Evolutionary conservation across 2,888 invertebrate genomes (phyloP).

Genomic region (Diarsia dahlii): DNA sequence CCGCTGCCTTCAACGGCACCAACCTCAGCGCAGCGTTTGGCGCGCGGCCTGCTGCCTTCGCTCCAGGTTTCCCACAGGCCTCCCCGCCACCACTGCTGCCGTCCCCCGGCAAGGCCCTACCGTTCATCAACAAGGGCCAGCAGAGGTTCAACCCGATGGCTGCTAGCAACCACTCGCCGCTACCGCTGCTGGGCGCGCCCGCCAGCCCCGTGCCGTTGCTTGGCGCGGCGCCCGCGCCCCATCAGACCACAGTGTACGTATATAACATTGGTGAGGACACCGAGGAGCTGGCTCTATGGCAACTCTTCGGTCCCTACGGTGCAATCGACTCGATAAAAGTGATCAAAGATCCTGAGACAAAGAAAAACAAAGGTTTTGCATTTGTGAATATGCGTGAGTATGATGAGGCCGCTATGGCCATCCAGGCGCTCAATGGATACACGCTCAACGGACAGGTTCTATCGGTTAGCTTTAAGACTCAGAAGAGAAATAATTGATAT

Average conservation of each 20-base stretch:
- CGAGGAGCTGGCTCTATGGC: slow-evolving; percentile 89
- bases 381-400: slow-evolving; percentile 90
- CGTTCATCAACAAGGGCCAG: slow-evolving; percentile 89
- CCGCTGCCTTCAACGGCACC: slow-evolving; percentile 84
- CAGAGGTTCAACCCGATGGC: slow-evolving; percentile 90
- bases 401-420: slow-evolving; percentile 90
- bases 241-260: slow-evolving; percentile 90
- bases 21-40: slow-evolving; percentile 84
- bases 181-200: slow-evolving; percentile 86
- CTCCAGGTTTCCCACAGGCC: slow-evolving; percentile 85
- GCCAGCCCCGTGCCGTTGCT: slow-evolving; percentile 86
- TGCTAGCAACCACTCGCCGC: slow-evolving; percentile 84
- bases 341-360: slow-evolving; percentile 90
- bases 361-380: slow-evolving; percentile 90
- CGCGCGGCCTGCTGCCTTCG: slow-evolving; percentile 82
- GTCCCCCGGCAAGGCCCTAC: slow-evolving; percentile 88
- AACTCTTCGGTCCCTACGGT: slow-evolving; percentile 89
- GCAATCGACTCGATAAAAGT: slow-evolving; percentile 90
- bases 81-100: slow-evolving; percentile 88
- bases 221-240: slow-evolving; percentile 82
- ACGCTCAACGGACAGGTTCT: slow-evolving; percentile 90
- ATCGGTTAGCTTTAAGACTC: slow-evolving; percentile 91
- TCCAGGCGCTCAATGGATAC: slow-evolving; percentile 89
- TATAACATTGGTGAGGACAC: slow-evolving; percentile 90
- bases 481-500: slow-evolving; percentile 88